Percentiles rank a stretch among this genome's conserved stretches.
Evolutionary conservation across 2,797 vertebrate genomes (phyloP).

Genomic region (Pitangus sulphuratus): DNA sequence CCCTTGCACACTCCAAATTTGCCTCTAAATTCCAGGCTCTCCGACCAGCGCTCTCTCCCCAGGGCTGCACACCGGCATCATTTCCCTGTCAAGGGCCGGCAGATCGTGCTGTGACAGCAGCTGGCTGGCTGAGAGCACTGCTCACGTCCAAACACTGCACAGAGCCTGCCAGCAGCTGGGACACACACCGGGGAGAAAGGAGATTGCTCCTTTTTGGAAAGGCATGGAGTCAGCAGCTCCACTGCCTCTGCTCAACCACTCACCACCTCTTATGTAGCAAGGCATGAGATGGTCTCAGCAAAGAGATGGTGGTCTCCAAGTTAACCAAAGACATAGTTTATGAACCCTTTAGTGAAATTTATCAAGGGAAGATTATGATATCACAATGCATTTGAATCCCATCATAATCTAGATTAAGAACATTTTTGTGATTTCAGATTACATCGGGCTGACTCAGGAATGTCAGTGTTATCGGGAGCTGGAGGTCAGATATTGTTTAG

Average conservation of each 20-base stretch:
- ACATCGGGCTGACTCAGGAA: background rate
- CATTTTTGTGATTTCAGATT: accelerated
- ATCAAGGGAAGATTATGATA: background rate
- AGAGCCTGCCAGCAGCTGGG: background rate
- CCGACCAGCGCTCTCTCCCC: accelerated
- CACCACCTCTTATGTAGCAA: no score
- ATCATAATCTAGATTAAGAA: background rate
- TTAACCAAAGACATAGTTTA: background rate
- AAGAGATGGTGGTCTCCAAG: background rate
- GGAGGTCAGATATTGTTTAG: background rate
- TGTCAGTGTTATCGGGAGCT: background rate
- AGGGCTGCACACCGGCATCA: accelerated
- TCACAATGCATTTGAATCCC: background rate
- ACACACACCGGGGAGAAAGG: background rate
- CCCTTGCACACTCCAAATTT: accelerated
- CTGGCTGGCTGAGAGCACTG: accelerated
- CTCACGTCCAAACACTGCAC: background rate
- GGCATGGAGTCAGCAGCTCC: background rate
- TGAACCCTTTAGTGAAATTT: background rate
- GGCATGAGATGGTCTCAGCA: accelerated
- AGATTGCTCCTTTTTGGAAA: background rate
- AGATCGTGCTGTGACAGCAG: background rate
- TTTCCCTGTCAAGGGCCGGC: accelerated
- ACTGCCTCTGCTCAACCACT: background rate
- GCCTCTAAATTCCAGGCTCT: background rate